Percentiles rank a stretch among this genome's conserved stretches.
Evolutionary conservation across 2,113 vertebrate species (phyloP).

Genomic region (Morone chrysops): DNA sequence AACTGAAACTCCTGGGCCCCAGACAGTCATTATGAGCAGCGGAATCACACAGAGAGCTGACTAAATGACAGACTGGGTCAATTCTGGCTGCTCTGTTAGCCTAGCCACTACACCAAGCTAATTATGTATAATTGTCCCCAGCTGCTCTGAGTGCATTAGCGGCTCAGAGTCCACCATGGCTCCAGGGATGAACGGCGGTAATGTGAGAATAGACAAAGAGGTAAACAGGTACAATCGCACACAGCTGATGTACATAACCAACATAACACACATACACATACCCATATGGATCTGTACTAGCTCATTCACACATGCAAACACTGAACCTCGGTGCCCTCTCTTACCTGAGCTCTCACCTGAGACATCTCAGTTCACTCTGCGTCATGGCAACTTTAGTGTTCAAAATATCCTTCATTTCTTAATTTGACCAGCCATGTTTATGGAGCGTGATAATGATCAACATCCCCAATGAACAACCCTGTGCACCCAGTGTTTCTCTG

Average conservation of each 20-base stretch:
- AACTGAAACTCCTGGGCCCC: not conserved
- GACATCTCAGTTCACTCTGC: slow-evolving; percentile 36
- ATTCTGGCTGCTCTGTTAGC: slow-evolving; percentile 49
- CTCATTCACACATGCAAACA: slow-evolving; percentile 54
- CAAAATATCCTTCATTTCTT: slow-evolving; percentile 39
- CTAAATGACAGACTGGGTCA: slow-evolving; percentile 61
- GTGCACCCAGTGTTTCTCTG: slow-evolving; percentile 40
- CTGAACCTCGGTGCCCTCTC: slow-evolving; percentile 29
- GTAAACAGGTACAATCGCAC: slow-evolving; percentile 39
- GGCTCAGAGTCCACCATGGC: slow-evolving; percentile 2
- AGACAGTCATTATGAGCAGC: slow-evolving; percentile 51
- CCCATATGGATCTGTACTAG: slow-evolving; percentile 12
- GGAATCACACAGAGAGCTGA: slow-evolving; percentile 34
- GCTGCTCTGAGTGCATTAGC: slow-evolving; percentile 46
- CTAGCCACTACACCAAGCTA: slow-evolving; percentile 33
- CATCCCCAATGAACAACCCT: slow-evolving; percentile 21
- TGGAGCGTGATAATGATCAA: slow-evolving; percentile 47
- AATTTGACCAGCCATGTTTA: slow-evolving; percentile 56
- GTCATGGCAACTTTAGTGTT: slow-evolving; percentile 54
- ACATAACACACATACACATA: slow-evolving; percentile 6
- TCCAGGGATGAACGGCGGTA: slow-evolving; percentile 16
- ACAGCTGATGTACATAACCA: not conserved
- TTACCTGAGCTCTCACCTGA: slow-evolving; percentile 43
- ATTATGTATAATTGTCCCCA: slow-evolving; percentile 61
- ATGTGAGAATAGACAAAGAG: slow-evolving; percentile 37